Evolutionary conservation across 2,888 invertebrate species (phyloP).

Genomic region (Acanthacorydalis orientalis): DNA sequence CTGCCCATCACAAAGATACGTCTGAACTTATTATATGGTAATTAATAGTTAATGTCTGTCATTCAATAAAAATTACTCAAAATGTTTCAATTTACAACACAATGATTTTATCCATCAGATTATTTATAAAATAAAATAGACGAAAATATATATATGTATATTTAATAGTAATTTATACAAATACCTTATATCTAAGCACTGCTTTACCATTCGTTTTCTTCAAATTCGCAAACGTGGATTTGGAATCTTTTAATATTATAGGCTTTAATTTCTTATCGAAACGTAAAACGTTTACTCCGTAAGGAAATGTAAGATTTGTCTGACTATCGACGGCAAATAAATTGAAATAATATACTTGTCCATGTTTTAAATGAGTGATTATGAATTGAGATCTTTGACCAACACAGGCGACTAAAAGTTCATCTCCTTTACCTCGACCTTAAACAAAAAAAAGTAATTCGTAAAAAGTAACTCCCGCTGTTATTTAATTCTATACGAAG

Average conservation of each 20-base stretch:
- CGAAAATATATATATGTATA: background rate
- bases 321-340: constrained; percentile 33
- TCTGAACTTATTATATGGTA: no score
- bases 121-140: no score
- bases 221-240: constrained; percentile 29
- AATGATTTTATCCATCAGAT: background rate
- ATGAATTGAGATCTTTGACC: constrained; percentile 31
- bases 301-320: constrained; percentile 32
- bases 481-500: no score
- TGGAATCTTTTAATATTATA: constrained; percentile 29
- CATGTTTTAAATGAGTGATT: constrained; percentile 26
- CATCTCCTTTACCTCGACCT: constrained; percentile 8
- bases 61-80: no score
- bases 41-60: no score
- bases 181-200: constrained; percentile 37
- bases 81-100: background rate
- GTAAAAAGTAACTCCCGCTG: no score
- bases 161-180: background rate
- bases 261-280: constrained; percentile 22
- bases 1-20: no score
- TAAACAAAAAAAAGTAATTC: no score
- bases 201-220: constrained; percentile 32
- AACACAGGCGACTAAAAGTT: constrained; percentile 26
- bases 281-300: constrained; percentile 24
- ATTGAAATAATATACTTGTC: constrained; percentile 32